Percentiles rank a stretch among this genome's conserved stretches.
These are phyloP conservation scores for Cherax destructor DNA, from an alignment of 1,140 invertebrate species.

Conservation along the genomic window DNA sequence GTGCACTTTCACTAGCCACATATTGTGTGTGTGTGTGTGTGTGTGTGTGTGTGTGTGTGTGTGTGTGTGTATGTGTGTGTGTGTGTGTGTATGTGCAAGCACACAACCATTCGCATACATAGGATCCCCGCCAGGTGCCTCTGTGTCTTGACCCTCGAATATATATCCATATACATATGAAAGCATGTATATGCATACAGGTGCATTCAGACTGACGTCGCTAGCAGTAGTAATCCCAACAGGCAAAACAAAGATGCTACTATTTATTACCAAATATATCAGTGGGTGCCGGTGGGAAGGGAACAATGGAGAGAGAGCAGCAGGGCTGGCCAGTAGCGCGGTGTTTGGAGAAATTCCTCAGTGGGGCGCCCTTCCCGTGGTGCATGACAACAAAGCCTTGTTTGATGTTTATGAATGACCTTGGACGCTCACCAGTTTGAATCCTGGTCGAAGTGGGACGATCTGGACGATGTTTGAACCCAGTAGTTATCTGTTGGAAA, in stretches of 20 bases:
- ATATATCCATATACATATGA: background rate
- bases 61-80: conserved; percentile 27
- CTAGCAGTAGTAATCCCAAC: background rate
- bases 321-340: background rate
- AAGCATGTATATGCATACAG: background rate
- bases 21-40: background rate
- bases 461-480: too few species aligned
- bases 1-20: background rate
- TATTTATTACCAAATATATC: background rate
- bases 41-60: conserved; percentile 24
- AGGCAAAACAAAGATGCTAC: background rate
- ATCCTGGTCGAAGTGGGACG: too few species aligned
- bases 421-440: too few species aligned
- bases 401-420: background rate
- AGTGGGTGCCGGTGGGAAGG: background rate
- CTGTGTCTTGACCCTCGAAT: background rate
- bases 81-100: background rate
- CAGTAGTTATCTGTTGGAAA: too few species aligned
- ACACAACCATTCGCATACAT: too few species aligned
- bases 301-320: background rate
- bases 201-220: background rate
- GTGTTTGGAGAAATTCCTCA: background rate
- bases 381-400: background rate
- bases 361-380: background rate
- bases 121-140: too few species aligned